Percentiles rank a stretch among this genome's conserved stretches.
These are phyloP conservation scores for Anoplophora glabripennis DNA, from an alignment of 1,140 invertebrate species.

Conservation along the genomic window DNA sequence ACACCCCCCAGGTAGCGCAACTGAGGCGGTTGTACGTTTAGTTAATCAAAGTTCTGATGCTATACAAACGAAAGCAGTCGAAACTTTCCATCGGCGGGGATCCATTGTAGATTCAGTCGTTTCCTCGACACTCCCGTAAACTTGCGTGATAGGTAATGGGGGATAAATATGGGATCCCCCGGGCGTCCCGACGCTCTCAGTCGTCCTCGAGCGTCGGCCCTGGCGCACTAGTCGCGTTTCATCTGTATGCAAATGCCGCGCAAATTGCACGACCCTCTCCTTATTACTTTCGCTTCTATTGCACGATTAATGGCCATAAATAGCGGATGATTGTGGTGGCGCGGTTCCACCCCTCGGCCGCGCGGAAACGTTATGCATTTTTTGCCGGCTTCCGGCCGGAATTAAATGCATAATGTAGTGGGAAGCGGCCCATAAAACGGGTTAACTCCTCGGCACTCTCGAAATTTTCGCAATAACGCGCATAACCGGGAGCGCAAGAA, in stretches of 20 bases:
- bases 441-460: background rate
- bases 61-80: no score
- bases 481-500: no score
- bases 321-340: constrained; percentile 19
- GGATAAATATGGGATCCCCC: constrained; percentile 11
- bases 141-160: constrained; percentile 5
- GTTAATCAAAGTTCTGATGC: no score
- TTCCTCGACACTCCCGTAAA: no score
- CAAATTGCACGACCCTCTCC: constrained; percentile 21
- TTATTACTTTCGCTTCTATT: constrained; percentile 15
- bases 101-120: no score
- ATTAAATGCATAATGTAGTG: constrained; percentile 6
- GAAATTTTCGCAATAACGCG: no score
- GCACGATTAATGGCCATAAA: constrained; percentile 21
- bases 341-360: background rate
- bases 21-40: no score
- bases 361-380: constrained; percentile 9
- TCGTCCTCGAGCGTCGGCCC: constrained; percentile 13
- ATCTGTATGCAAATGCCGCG: constrained; percentile 25
- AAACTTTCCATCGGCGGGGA: no score
- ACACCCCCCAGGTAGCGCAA: no score
- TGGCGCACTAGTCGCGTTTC: constrained; percentile 16
- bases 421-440: constrained; percentile 3
- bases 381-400: background rate
- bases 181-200: constrained; percentile 13